Percentiles rank a stretch among this genome's conserved stretches.
These are phyloP conservation scores for Syngnathoides biaculeatus DNA, from an alignment of 2,113 vertebrate species.

Conservation along the genomic window DNA sequence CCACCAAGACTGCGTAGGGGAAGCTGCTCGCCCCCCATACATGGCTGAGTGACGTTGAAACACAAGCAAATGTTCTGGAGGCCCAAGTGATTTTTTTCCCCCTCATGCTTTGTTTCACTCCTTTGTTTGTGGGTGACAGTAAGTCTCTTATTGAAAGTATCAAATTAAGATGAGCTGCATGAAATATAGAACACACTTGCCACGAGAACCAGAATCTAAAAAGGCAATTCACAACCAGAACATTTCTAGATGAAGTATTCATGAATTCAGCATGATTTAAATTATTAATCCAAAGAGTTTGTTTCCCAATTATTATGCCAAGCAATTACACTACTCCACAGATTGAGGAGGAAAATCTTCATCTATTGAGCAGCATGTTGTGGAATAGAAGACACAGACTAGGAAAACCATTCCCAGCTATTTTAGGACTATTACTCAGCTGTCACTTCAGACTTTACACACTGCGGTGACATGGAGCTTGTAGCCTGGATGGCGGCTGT, in stretches of 20 bases:
- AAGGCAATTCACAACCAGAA: conserved; percentile 19
- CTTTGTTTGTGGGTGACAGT: conserved; percentile 24
- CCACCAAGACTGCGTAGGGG: conserved; percentile 33
- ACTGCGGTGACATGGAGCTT: conserved; percentile 60
- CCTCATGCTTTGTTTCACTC: conserved; percentile 14
- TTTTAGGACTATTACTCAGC: conserved; percentile 72
- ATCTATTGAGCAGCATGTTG: conserved; percentile 32
- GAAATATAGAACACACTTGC: conserved; percentile 14
- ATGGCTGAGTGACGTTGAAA: conserved; percentile 40
- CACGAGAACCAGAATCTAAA: conserved; percentile 12
- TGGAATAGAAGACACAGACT: conserved; percentile 18
- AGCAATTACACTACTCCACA: conserved; percentile 9
- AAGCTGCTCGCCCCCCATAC: conserved; percentile 29
- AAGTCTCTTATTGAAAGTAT: conserved; percentile 16
- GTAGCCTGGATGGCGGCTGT: conserved; percentile 44
- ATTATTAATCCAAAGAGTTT: conserved; percentile 51
- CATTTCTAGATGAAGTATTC: conserved; percentile 33
- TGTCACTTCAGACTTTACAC: conserved; percentile 72
- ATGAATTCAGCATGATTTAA: conserved; percentile 34
- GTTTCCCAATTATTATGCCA: conserved; percentile 43
- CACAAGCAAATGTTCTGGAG: conserved; percentile 40
- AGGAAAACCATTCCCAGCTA: conserved; percentile 62
- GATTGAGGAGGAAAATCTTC: conserved; percentile 22
- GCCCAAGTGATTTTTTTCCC: background rate
- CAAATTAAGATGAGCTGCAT: conserved; percentile 26